phyloP scores from a whole-genome alignment of 2,113 vertebrate species.

The Anseranas semipalmata region DNA sequence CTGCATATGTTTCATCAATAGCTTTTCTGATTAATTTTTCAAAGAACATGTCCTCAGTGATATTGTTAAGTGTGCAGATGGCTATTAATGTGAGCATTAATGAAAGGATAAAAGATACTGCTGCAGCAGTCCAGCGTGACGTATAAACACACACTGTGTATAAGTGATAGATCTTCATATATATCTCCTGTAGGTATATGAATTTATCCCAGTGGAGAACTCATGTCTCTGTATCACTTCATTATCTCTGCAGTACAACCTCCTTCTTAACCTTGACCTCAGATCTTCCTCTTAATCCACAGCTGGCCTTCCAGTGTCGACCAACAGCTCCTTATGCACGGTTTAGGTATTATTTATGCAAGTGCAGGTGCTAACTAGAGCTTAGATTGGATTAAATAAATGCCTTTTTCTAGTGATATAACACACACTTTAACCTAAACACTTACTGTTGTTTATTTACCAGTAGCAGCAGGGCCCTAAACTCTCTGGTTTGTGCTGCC shows the following conservation, averaged over 20 bases:
- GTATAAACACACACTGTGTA: neutral
- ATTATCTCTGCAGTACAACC: neutral
- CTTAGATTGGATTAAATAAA: neutral
- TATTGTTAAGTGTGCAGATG: neutral
- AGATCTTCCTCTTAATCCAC: neutral
- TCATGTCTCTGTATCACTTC: neutral
- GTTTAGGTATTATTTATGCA: neutral
- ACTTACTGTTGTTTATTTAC: neutral
- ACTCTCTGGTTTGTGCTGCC: neutral
- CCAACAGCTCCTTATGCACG: neutral
- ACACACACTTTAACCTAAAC: neutral
- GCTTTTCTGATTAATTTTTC: neutral
- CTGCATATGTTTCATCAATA: neutral
- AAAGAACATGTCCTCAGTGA: neutral
- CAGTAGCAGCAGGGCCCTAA: neutral
- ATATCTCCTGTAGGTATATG: neutral
- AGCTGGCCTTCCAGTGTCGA: neutral
- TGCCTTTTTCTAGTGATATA: neutral
- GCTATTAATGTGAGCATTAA: neutral
- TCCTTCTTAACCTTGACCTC: neutral
- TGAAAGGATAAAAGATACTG: neutral
- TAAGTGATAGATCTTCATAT: neutral
- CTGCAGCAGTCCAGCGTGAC: neutral
- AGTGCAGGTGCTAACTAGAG: neutral
- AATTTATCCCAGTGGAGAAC: neutral